Evolutionary conservation across 2,888 invertebrate genomes (phyloP), one percentile per base, ranked within the genome.

Genomic region (Parasteatoda lunata): DNA sequence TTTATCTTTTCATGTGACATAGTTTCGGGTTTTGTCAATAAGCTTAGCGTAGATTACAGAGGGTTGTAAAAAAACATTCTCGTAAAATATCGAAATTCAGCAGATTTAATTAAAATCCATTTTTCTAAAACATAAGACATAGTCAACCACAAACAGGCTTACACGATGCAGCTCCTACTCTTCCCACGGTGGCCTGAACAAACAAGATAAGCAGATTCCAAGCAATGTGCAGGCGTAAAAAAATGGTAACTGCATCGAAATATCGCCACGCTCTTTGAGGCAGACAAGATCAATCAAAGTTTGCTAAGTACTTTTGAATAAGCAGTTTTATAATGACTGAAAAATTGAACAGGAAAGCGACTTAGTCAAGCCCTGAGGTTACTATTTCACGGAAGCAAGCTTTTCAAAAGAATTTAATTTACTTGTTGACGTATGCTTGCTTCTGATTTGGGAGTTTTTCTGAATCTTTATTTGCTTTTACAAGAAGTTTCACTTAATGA

Each of bases 61-160:
- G 54, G 51, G 9, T 15, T 51, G 30, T 5, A 72, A 15, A 52
- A 52, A 72, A 52, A 71, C 59, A 59, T n/a, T 13, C n/a, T n/a
- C 7, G 3, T n/a, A 47, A 45, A 59, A 73, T 30, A 59, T 45
- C 52, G 30, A 73, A 65, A 73, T 68, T 76, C 52, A 59, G 30
- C 59, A 72, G 72, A 77, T 84, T 84, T 84, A 84, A 84, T 84
- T 84, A 84, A 84, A 84, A 84, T 73, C 73, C 66, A 84, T 84
- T 84, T 84, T 83, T 77, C 51, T 66, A 52, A 66, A 66, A n/a
- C 59, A 51, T 83, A 66, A 71, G 77, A 77, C 30, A 77, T 8
- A n/a, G 52, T 47, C 69, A 83, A 83, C 77, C 77, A 65, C 84
- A 73, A 84, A 78, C 77, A 84, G 68, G 30, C 54, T 77, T 77